Base-by-base conservation (phyloP, 2,113 vertebrate genomes). In the Orthochromis malagaraziensis region DNA sequence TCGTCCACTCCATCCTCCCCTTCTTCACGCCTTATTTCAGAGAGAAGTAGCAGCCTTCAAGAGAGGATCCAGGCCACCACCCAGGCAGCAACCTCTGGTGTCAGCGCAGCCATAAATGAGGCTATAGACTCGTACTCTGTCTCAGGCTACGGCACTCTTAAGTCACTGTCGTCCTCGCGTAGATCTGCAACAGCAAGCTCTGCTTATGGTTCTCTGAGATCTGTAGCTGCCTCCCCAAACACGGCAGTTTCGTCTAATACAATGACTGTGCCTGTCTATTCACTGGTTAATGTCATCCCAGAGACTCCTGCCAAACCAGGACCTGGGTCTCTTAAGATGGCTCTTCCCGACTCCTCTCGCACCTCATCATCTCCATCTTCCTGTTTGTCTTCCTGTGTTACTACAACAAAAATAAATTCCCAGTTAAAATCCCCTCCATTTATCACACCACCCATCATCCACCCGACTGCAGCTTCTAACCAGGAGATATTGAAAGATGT, bases 401-500 rank as follows among this genome's bases (percentile, higher is more conserved):
- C 95, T 0, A 95, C 97, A 91, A 95, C 86, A 87, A 97, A 97
- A 95, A 95, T 97, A 54, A 97, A 98, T 49, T 98, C 98, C 68
- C 97, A 98, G 42, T 83, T 97, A 87, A 99, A 98, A 95, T 97
- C 98, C 11, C 97, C 98, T 33, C 96, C 98, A 70, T 98, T 97
- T 92, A 97, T 98, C 87, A 95, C 98, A 80, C 97, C 98, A 8
- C 96, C 97, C 55, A 96, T 98, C 92, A 92, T 96, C 63, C 95
- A 93, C 80, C 82, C 93, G 21, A 85, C 93, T 24, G 89, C 98
- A 92, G 95, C 99, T 81, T 98, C 98, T 87, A 99, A 97, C 95
- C 99, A 99, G 96, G 99, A 99, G 92, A 99, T 99, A 87, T 87
- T 99, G 83, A 99, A 97, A 95, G 99, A 99, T 79, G 99, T 99